Percentiles rank a stretch among this genome's conserved stretches.
phyloP scores from a whole-genome alignment of 2,888 invertebrate genomes.

The Acronicta psi region DNA sequence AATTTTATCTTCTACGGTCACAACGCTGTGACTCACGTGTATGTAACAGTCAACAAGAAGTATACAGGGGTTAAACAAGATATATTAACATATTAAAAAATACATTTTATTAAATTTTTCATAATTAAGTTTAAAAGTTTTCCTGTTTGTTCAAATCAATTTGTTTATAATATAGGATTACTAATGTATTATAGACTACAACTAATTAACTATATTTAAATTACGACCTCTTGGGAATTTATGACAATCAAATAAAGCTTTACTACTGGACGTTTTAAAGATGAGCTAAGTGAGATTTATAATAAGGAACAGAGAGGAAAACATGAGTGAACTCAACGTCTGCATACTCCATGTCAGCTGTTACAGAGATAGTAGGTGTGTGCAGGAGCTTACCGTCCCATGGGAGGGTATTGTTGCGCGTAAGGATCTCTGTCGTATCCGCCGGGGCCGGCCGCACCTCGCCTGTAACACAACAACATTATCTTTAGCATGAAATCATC shows the following conservation, averaged over 20 bases:
- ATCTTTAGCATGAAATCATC: neutral
- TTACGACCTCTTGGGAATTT: neutral
- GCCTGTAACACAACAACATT: slow-evolving; percentile 67
- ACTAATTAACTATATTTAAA: neutral
- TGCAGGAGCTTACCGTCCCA: slow-evolving; percentile 81
- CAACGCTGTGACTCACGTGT: slow-evolving; percentile 10
- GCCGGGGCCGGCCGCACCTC: slow-evolving; percentile 76
- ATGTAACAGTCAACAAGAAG: slow-evolving; percentile 42
- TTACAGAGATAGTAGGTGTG: slow-evolving; percentile 7
- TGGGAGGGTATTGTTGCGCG: slow-evolving; percentile 83
- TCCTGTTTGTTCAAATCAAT: slow-evolving; percentile 37
- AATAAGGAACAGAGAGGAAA: slow-evolving; percentile 26
- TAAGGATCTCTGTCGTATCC: slow-evolving; percentile 86
- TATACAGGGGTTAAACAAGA: slow-evolving; percentile 21
- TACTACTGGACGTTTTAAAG: neutral
- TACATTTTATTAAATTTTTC: neutral
- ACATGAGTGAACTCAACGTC: slow-evolving; percentile 7
- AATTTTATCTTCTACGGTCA: slow-evolving; percentile 19
- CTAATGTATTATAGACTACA: neutral
- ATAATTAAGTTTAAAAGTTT: slow-evolving; percentile 13
- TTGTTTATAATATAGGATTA: neutral
- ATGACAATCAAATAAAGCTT: neutral
- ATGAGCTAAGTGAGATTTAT: neutral
- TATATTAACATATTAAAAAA: neutral
- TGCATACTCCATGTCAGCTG: slow-evolving; percentile 49